Conservation (phyloP, 2,888 invertebrate species). For the Microplitis deprimator region DNA sequence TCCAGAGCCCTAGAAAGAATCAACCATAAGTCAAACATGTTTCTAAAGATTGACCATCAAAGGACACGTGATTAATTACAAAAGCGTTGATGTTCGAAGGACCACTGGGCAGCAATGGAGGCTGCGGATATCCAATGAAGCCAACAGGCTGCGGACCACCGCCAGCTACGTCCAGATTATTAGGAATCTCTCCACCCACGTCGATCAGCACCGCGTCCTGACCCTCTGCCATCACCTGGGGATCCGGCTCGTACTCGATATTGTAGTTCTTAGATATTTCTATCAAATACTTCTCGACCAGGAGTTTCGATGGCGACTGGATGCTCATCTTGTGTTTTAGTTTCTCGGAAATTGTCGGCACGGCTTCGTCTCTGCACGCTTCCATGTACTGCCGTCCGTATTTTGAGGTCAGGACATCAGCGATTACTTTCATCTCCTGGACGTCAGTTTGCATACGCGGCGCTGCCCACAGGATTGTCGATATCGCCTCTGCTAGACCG, state of each 20-base stretch:
- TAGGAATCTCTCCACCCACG: slow-evolving; percentile 67
- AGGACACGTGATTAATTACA: slow-evolving; percentile 47
- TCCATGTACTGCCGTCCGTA: slow-evolving; percentile 96
- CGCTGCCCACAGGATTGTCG: slow-evolving; percentile 97
- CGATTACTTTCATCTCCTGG: slow-evolving; percentile 83
- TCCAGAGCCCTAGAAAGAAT: slow-evolving; percentile 48
- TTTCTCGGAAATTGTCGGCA: slow-evolving; percentile 89
- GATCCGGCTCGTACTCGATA: slow-evolving; percentile 95
- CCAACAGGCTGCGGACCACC: slow-evolving; percentile 79
- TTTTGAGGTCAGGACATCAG: slow-evolving; percentile 90
- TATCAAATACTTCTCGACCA: slow-evolving; percentile 94
- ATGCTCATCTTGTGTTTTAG: slow-evolving; percentile 93
- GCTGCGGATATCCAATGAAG: slow-evolving; percentile 85
- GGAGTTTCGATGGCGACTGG: slow-evolving; percentile 94
- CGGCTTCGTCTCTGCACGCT: slow-evolving; percentile 86
- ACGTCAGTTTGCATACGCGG: slow-evolving; percentile 92
- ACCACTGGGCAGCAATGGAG: slow-evolving; percentile 77
- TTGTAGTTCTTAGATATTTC: slow-evolving; percentile 98
- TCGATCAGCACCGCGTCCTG: slow-evolving; percentile 68
- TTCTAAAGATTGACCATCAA: not conserved
- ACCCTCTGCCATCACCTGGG: slow-evolving; percentile 88
- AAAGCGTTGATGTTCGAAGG: slow-evolving; percentile 58
- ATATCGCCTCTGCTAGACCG: slow-evolving; percentile 95
- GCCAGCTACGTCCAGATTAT: slow-evolving; percentile 75
- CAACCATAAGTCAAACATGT: slow-evolving; percentile 17